Evolutionary conservation across 1,140 invertebrate genomes (phyloP), one percentile per base, ranked within the genome.

Genomic region (Amyelois transitella): DNA sequence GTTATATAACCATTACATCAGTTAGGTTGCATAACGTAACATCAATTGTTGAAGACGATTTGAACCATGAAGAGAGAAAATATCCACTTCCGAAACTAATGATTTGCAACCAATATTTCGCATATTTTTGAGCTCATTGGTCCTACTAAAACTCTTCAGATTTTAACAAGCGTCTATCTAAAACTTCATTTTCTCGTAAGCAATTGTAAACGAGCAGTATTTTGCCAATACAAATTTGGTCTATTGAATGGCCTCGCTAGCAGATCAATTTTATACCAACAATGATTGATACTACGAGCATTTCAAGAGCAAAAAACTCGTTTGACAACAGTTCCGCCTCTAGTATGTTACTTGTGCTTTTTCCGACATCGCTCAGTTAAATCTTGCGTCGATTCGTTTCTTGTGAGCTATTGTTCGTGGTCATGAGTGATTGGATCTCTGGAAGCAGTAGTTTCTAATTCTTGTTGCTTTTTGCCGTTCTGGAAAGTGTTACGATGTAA

Each of bases 401-500:
- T 44, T 18, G 38, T 45, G 44, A 47, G 14, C 22, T 47, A 47
- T 54, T 28, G 20, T 54, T 47, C 43, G 43, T 54, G 49, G 55
- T 55, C 53, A 58, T 55, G 53, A 51, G 22, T 50, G 49, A 53
- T 51, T 55, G 48, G 50, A 50, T 55, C 24, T 43, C 32, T 48
- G 54, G 54, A 43, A 56, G 53, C 58, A 52, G 53, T 55, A 58
- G 51, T 64, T 64, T 60, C 51, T 53, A 54, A 59, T 53, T 53
- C 43, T 38, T 53, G 5, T 25, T 43, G 53, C 19, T 50, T 58
- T 51, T 20, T 55, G 32, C 18, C 10, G 10, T 50, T 56, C 14
- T 48, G 10, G 45, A 48, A 48, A 48, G 45, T 48, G 18, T 20
- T 21, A 48, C 45, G n/a, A 48, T 48, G 18, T 14, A 38, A 14